Base-by-base conservation (phyloP, 2,797 vertebrate genomes). In the Alauda arvensis region DNA sequence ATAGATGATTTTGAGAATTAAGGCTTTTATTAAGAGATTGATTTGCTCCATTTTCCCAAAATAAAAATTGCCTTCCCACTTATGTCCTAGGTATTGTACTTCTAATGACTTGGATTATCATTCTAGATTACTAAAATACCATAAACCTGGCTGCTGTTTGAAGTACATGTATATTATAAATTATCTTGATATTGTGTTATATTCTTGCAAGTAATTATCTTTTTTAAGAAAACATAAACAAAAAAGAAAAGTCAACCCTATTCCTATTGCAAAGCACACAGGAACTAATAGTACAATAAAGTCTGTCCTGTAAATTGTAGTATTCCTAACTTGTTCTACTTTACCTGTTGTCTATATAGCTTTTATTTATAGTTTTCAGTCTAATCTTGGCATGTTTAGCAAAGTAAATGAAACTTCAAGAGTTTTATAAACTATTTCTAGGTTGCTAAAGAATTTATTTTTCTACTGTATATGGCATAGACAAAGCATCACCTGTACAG, bases 1-100 rank as follows among this genome's bases (percentile, higher is more conserved):
- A 98, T 98, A 98, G 98, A 98, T 97, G 95, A 98, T 98, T 98
- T 98, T 98, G 97, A 98, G 97, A 98, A 97, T 97, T 96, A 96
- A 97, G 96, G 83, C 93, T 96, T 96, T 93, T 96, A 97, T 94
- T 96, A 97, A 97, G 92, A 97, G 95, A 97, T 97, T 97, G 96
- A 97, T 97, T 97, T 97, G 95, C 97, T 98, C 96, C 95, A 96
- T 98, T 98, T 97, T 96, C 94, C 92, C 94, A 92, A 98, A 98
- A 98, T 98, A 98, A 98, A 98, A 97, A 95, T 92, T 96, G 69
- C 95, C 94, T 96, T 96, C 91, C 93, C 92, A 96, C 96, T 97
- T 97, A 89, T 94, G 96, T 97, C 95, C 96, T 97, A 97, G 97
- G 95, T 97, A 97, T 97, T 97, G 92, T 96, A 97, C 96, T 97